These are phyloP conservation scores for Gallinago solitaria DNA, from an alignment of 2,797 vertebrate genomes.

Conservation along the genomic window DNA sequence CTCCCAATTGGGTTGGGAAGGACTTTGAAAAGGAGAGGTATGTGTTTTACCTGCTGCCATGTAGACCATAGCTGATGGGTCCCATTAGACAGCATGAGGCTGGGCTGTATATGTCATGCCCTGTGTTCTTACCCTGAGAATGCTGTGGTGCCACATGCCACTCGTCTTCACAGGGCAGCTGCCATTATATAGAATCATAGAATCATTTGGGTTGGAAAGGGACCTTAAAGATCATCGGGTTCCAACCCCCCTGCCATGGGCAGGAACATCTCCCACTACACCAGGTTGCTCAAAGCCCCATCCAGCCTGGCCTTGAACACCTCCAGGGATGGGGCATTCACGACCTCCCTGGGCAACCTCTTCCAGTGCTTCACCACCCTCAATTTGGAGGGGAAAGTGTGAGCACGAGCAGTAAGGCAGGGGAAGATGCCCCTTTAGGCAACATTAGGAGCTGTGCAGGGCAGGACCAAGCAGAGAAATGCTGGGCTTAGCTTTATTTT, in stretches of 20 bases:
- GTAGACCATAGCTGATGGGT: not conserved
- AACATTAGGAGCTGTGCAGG: not conserved
- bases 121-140: not conserved
- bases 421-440: fast-evolving
- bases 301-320: too few species aligned
- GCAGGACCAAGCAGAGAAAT: not conserved
- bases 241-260: too few species aligned
- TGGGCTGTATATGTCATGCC: not conserved
- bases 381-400: not conserved
- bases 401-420: not conserved
- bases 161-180: not conserved
- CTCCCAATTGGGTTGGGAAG: not conserved
- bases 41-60: not conserved
- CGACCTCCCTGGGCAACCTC: too few species aligned
- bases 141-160: not conserved
- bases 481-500: not conserved
- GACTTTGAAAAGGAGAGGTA: not conserved
- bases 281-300: too few species aligned
- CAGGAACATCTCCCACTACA: too few species aligned
- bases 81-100: not conserved
- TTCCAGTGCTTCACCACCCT: too few species aligned
- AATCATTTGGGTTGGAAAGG: too few species aligned
- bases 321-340: too few species aligned
- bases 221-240: too few species aligned
- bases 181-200: too few species aligned